Conservation (phyloP, 1,140 invertebrate genomes). For the Cotesia typhae region DNA sequence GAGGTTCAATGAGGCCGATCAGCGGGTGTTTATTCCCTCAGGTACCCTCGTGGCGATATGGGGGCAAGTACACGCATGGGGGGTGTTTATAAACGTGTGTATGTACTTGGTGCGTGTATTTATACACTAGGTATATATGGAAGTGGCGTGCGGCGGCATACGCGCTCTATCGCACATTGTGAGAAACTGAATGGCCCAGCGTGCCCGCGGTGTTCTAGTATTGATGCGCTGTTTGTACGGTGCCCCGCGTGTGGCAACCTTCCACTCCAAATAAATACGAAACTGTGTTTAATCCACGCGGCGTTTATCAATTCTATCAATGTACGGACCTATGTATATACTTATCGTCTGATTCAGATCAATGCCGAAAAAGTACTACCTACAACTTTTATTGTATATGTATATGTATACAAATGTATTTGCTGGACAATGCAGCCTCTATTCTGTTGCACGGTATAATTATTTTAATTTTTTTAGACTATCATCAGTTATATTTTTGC, state of each 20-base stretch:
- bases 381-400: no score
- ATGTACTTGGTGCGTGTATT: slow-evolving; percentile 7
- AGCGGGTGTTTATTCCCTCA: slow-evolving; percentile 16
- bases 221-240: slow-evolving; percentile 12
- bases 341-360: slow-evolving; percentile 12
- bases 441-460: no score
- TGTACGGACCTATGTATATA: neutral
- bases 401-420: no score
- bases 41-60: slow-evolving; percentile 3
- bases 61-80: slow-evolving; percentile 16
- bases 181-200: slow-evolving; percentile 32
- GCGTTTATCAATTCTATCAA: slow-evolving; percentile 2
- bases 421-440: no score
- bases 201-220: slow-evolving; percentile 23
- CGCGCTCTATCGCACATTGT: slow-evolving; percentile 25
- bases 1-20: slow-evolving; percentile 19
- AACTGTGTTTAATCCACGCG: slow-evolving; percentile 14
- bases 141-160: slow-evolving; percentile 8
- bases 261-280: slow-evolving; percentile 23
- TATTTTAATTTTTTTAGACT: no score
- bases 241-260: slow-evolving; percentile 18
- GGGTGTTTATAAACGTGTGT: neutral
- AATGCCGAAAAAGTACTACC: slow-evolving; percentile 1
- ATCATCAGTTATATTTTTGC: no score
- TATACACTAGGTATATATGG: neutral